A percentile compares a stretch with the other conserved stretches of the same genome.
Evolutionary conservation across 2,113 vertebrate species (phyloP).

Genomic region (Sylvietta virens): DNA sequence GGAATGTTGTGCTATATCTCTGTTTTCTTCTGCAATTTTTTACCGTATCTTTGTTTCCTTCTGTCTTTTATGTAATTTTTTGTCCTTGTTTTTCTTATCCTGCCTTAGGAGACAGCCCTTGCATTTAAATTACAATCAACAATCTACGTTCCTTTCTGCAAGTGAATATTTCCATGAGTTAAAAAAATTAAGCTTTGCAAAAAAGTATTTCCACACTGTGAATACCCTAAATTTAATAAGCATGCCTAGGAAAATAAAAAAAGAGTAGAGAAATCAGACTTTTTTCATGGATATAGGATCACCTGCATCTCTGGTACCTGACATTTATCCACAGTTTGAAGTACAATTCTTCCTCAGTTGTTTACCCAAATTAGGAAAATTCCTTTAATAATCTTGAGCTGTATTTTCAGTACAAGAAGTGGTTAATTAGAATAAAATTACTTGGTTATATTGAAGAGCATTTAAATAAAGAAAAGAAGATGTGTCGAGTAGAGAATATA

Average conservation of each 20-base stretch:
- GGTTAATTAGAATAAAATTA: not conserved
- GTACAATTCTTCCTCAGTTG: not conserved
- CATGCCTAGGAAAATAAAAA: not conserved
- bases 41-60: not conserved
- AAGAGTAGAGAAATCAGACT: not conserved
- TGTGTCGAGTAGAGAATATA: not conserved
- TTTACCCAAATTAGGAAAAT: not conserved
- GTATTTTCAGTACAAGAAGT: not conserved
- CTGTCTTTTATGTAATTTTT: not conserved
- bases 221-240: not conserved
- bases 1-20: not conserved
- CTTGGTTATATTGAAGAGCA: not conserved
- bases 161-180: not conserved
- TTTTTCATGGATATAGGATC: not conserved
- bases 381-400: not conserved
- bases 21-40: not conserved
- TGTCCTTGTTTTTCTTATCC: not conserved
- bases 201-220: not conserved
- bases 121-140: not conserved
- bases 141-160: not conserved
- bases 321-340: not conserved
- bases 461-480: not conserved
- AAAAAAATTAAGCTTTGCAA: not conserved
- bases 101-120: not conserved
- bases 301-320: not conserved